Evolutionary conservation across 2,113 vertebrate species (phyloP).

Genomic region (Cinclus mexicanus): DNA sequence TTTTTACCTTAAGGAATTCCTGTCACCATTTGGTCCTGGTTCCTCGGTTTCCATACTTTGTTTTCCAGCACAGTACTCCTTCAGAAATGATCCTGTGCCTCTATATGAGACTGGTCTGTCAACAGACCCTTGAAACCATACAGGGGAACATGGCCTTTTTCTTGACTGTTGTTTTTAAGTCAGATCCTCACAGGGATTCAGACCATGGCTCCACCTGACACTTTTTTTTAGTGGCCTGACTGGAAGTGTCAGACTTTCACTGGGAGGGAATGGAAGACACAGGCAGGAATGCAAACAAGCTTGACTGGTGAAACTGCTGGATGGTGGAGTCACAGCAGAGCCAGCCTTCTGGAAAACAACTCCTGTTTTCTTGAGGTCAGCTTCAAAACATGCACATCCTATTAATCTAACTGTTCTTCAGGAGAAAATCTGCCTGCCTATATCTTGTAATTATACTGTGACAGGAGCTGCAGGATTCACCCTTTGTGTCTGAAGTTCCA

Average conservation of each 20-base stretch:
- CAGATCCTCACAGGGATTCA: background rate
- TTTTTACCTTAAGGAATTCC: background rate
- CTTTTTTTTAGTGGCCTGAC: background rate
- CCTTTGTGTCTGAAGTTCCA: background rate
- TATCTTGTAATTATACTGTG: background rate
- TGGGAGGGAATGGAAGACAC: background rate
- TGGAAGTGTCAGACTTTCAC: background rate
- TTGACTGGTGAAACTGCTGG: background rate
- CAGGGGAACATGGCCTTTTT: background rate
- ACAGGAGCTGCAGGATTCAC: background rate
- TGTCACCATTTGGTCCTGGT: background rate
- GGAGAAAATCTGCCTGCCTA: background rate
- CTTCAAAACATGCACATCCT: background rate
- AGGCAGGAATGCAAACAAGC: background rate
- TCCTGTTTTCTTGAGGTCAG: background rate
- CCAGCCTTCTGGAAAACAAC: background rate
- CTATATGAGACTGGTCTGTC: background rate
- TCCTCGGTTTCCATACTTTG: background rate
- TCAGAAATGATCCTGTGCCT: rapidly evolving
- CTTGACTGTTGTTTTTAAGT: background rate
- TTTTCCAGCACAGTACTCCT: background rate
- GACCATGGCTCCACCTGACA: background rate
- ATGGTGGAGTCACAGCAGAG: background rate
- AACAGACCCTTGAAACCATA: background rate
- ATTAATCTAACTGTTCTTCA: background rate